Evolutionary conservation across 2,113 vertebrate genomes (phyloP).

Genomic region (Actinemys pallida): DNA sequence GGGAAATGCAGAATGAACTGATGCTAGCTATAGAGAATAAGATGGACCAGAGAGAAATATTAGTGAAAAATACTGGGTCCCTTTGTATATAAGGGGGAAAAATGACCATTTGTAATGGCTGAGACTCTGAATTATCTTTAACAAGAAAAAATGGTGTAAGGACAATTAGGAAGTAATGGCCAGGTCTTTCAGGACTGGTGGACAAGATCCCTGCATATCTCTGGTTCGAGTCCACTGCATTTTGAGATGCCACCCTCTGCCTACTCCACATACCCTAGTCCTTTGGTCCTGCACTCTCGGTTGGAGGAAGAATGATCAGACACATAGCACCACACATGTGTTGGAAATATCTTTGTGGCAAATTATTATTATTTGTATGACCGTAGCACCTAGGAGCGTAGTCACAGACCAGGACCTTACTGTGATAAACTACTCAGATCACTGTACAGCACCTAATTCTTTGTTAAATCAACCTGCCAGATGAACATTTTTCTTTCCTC

Average conservation of each 20-base stretch:
- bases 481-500: not conserved
- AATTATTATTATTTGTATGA: not conserved
- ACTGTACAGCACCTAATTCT: not conserved
- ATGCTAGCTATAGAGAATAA: not conserved
- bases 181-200: not conserved
- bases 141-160: not conserved
- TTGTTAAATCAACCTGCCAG: not conserved
- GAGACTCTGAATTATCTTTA: not conserved
- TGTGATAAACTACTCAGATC: not conserved
- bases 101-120: not conserved
- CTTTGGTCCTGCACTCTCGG: not conserved
- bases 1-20: not conserved
- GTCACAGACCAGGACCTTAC: not conserved
- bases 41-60: not conserved
- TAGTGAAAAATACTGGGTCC: not conserved
- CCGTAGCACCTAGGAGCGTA: not conserved
- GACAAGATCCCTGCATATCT: not conserved
- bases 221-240: not conserved
- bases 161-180: not conserved
- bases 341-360: not conserved
- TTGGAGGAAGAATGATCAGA: not conserved
- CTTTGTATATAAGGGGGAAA: not conserved
- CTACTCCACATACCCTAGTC: not conserved
- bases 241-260: not conserved
- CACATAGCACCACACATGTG: not conserved